Conservation (phyloP, 1,140 invertebrate genomes). For the Metaphire vulgaris region DNA sequence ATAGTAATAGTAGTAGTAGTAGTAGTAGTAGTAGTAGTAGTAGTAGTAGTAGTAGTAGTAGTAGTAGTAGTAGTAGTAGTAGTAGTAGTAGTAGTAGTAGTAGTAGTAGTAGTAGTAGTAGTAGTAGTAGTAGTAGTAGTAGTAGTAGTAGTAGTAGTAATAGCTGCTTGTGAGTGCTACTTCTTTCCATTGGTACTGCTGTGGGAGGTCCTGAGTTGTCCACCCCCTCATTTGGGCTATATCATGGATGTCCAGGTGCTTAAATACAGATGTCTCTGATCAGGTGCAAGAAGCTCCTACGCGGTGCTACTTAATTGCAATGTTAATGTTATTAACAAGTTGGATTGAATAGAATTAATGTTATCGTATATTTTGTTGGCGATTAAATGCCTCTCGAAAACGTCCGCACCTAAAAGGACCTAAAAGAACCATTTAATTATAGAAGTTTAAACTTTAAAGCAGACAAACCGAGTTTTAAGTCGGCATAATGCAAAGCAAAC, state of each 20-base stretch:
- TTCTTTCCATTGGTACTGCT: too few relatives aligned
- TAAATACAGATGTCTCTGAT: too few relatives aligned
- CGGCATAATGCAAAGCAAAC: too few relatives aligned
- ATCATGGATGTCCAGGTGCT: too few relatives aligned
- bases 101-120: constrained; percentile 15
- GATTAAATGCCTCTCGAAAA: too few relatives aligned
- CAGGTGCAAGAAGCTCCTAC: too few relatives aligned
- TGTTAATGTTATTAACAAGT: background rate
- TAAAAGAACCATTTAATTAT: too few relatives aligned
- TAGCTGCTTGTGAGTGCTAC: background rate
- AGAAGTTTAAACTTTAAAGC: background rate
- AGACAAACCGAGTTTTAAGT: background rate
- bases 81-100: constrained; percentile 16
- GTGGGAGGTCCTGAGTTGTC: too few relatives aligned
- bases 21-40: constrained; percentile 12
- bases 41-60: constrained; percentile 10
- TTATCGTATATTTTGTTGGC: background rate
- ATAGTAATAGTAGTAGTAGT: constrained; percentile 11
- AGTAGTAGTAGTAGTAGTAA: constrained; percentile 17
- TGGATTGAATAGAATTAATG: background rate
- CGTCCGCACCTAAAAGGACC: too few relatives aligned
- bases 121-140: constrained; percentile 14
- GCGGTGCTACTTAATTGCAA: too few relatives aligned
- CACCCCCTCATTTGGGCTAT: too few relatives aligned
- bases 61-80: constrained; percentile 16